These are phyloP conservation scores for Hirudo medicinalis DNA, from an alignment of 1,140 invertebrate species.

Conservation along the genomic window DNA sequence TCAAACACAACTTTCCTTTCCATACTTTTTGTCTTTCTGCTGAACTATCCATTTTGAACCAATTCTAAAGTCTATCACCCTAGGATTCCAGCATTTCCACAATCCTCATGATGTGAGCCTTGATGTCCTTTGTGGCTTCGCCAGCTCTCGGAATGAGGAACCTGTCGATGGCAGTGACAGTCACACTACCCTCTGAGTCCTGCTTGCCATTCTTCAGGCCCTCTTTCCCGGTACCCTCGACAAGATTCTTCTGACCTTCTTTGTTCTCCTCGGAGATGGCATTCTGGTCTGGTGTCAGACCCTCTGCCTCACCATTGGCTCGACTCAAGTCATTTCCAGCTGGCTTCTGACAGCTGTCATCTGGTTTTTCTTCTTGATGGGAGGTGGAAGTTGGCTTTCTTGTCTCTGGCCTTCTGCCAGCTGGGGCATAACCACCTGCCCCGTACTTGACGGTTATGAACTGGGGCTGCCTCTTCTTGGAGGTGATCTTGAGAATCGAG, in stretches of 20 bases:
- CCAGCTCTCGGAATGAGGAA: slow-evolving; percentile 82
- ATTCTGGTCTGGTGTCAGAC: no score
- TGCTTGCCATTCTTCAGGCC: neutral
- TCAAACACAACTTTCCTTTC: no score
- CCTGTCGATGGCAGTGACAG: slow-evolving; percentile 64
- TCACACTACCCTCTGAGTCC: slow-evolving; percentile 50
- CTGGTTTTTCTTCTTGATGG: neutral
- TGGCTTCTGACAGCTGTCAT: neutral
- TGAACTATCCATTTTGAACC: no score
- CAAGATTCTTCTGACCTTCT: neutral
- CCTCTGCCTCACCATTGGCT: no score
- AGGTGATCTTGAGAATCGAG: slow-evolving; percentile 86
- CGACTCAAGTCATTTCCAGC: no score
- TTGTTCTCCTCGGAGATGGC: no score
- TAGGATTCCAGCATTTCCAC: slow-evolving; percentile 32
- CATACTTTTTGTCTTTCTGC: no score
- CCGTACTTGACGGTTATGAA: slow-evolving; percentile 91
- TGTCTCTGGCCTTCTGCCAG: neutral
- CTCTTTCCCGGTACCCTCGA: neutral
- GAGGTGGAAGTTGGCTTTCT: neutral
- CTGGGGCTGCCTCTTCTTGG: slow-evolving; percentile 79
- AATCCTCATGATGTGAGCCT: slow-evolving; percentile 51
- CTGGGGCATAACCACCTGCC: slow-evolving; percentile 30
- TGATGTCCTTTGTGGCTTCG: slow-evolving; percentile 69
- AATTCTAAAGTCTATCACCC: neutral